Base-by-base conservation (phyloP, 1,140 invertebrate species). In the Solenopsis fugax region DNA sequence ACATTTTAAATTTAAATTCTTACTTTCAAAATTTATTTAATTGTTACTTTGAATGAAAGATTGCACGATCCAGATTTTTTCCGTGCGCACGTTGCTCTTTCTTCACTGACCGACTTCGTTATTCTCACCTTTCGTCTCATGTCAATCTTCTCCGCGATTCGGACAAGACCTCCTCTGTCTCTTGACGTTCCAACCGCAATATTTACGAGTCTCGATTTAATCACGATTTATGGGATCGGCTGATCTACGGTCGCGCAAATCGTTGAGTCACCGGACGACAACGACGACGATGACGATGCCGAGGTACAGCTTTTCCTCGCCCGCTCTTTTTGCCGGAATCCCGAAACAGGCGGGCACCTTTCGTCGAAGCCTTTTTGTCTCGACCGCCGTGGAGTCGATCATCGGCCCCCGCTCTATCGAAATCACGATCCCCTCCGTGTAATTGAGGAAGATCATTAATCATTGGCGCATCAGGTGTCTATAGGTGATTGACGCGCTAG, bases 121-220 rank as follows among this genome's bases (percentile, higher is more conserved):
- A 34, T 56, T 16, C 18, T 67, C 4, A 67, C 13, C 13, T 80
- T 37, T 58, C 21, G 45, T 82, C 60, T 78, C 60, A 50, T 18
- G 21, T 58, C 71, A n/a, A 3, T 60, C 29, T 34, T n/a, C 18
- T 48, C 4, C n/a, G 24, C 29, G 41, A 4, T 1, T 21, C 29
- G 41, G 34, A 41, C 24, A 45, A 16, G 16, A 58, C 13, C 37
- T 62, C 45, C 13, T 52, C 73, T 52, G 29, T 12, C 13, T 73
- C 34, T 52, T 18, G 67, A 84, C 54, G 24, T 56, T 89, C 13
- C 10, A 34, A 52, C 41, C 21, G 24, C 45, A 52, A 77, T 89
- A 82, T 89, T 90, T 90, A 87, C 76, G 84, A 87, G 62, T 41
- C 21, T 18, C n/a, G 88, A 89, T 89, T 89, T 89, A 89, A 89